Percentiles rank a stretch among this genome's conserved stretches.
Evolutionary conservation across 2,888 invertebrate species (phyloP).

Genomic region (Acanthosepion lycidas): DNA sequence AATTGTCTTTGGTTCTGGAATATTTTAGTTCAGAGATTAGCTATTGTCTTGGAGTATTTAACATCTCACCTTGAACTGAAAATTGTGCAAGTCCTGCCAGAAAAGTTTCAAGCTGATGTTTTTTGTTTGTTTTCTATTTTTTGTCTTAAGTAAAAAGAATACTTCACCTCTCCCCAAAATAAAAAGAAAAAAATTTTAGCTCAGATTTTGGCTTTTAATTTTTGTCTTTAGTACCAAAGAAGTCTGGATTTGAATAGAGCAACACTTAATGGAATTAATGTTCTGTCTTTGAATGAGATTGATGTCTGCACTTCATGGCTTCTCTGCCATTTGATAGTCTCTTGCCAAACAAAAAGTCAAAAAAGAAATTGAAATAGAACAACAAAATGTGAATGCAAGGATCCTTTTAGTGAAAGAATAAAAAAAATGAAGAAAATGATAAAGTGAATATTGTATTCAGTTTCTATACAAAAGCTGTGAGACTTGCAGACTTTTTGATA

Average conservation of each 20-base stretch:
- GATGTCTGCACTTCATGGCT: background rate
- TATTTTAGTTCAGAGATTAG: background rate
- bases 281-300: background rate
- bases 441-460: background rate
- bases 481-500: background rate
- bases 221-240: background rate
- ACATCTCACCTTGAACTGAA: background rate
- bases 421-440: background rate
- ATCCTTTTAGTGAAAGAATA: background rate
- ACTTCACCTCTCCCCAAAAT: background rate
- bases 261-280: constrained; percentile 33
- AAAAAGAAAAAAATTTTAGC: background rate
- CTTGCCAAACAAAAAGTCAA: background rate
- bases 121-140: background rate
- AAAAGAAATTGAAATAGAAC: no score
- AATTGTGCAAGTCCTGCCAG: background rate
- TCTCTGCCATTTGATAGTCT: background rate
- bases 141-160: background rate
- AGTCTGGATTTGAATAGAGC: background rate
- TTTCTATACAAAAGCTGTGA: background rate
- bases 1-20: background rate
- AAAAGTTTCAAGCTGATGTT: background rate
- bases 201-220: background rate
- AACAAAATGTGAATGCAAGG: background rate
- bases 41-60: constrained; percentile 15